Percentiles rank a stretch among this genome's conserved stretches.
Conservation (phyloP, 2,113 vertebrate species). For the Catharus bicknelli region DNA sequence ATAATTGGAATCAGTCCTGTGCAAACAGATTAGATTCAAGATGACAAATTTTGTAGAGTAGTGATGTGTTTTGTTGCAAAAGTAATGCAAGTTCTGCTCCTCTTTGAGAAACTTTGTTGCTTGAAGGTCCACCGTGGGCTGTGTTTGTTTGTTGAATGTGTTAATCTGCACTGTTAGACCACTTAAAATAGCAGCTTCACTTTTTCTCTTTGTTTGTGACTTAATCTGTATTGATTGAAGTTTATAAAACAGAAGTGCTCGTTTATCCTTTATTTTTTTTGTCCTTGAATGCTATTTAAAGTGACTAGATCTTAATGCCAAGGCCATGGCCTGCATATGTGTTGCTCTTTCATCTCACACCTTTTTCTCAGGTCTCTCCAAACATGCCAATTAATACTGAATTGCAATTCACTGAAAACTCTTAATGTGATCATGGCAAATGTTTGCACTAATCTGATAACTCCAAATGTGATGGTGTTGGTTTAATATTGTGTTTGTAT, state of each 20-base stretch:
- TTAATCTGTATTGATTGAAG: not conserved
- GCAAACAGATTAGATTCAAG: not conserved
- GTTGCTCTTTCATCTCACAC: not conserved
- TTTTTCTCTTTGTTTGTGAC: not conserved
- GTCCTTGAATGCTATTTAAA: not conserved
- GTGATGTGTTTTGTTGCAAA: not conserved
- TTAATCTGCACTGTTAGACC: not conserved
- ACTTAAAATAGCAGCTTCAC: not conserved
- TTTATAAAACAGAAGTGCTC: not conserved
- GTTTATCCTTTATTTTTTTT: not conserved
- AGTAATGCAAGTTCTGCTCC: not conserved
- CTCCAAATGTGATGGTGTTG: not conserved
- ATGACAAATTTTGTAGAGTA: not conserved
- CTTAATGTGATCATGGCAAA: not conserved
- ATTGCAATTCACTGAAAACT: not conserved
- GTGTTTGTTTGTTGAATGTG: not conserved
- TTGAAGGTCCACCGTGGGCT: not conserved
- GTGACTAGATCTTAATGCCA: not conserved
- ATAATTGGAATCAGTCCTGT: not conserved
- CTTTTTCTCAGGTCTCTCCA: not conserved
- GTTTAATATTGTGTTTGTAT: not conserved
- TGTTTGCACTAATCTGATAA: not conserved
- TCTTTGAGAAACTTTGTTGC: not conserved
- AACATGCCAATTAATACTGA: not conserved
- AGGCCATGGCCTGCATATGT: not conserved